phyloP scores from a whole-genome alignment of 2,888 invertebrate genomes.

The Heteromyza rotundicornis region DNA sequence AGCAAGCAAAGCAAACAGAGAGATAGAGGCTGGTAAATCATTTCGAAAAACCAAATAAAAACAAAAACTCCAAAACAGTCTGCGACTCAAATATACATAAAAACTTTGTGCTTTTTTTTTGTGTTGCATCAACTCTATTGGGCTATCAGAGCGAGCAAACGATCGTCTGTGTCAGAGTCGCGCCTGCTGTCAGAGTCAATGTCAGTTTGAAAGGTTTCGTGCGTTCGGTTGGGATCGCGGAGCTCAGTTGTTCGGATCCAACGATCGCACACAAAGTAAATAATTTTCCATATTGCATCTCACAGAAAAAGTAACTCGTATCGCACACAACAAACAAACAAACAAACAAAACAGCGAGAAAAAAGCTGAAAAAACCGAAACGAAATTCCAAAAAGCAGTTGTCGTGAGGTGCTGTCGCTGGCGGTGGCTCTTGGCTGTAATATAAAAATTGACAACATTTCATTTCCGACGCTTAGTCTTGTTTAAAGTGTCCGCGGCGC shows the following conservation, averaged over 20 bases:
- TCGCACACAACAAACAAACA: neutral
- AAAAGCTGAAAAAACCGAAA: neutral
- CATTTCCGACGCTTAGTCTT: constrained; percentile 48
- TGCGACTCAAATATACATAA: neutral
- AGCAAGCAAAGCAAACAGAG: neutral
- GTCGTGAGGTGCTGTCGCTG: no score
- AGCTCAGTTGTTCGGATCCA: neutral
- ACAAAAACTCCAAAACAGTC: neutral
- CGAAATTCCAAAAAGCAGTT: no score
- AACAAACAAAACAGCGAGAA: neutral
- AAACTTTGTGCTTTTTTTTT: no score
- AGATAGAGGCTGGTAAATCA: constrained; percentile 2
- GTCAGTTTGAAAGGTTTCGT: constrained; percentile 1
- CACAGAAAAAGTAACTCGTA: neutral
- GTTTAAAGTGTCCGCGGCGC: constrained; percentile 34
- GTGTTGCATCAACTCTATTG: no score
- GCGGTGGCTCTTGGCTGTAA: constrained; percentile 16
- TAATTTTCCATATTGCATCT: neutral
- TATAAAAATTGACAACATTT: constrained; percentile 48
- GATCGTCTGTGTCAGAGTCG: neutral
- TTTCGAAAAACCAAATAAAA: neutral
- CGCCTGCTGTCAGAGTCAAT: neutral
- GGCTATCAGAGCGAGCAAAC: neutral
- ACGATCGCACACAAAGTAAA: neutral
- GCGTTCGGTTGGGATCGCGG: no score